A percentile compares a stretch with the other conserved stretches of the same genome.
These are phyloP conservation scores for Saturnia pavonia DNA, from an alignment of 2,888 invertebrate genomes.

Conservation along the genomic window DNA sequence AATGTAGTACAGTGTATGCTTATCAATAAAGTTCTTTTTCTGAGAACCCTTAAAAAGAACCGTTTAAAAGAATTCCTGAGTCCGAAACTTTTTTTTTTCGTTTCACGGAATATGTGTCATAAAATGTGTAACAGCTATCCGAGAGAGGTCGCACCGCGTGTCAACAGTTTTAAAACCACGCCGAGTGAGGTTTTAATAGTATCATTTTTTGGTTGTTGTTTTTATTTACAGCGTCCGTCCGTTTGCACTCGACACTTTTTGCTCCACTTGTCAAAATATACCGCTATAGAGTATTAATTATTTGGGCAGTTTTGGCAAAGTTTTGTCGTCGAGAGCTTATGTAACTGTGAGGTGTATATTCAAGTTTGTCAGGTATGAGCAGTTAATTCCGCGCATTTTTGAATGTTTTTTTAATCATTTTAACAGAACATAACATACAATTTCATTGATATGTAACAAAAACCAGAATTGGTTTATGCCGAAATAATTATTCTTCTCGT, in stretches of 20 bases:
- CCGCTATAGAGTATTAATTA: slow-evolving; percentile 7
- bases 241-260: slow-evolving; percentile 13
- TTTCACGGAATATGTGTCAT: slow-evolving; percentile 1
- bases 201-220: not conserved
- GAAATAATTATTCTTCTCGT: too few relatives aligned
- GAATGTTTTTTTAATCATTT: too few relatives aligned
- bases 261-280: slow-evolving; percentile 3
- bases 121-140: slow-evolving; percentile 2
- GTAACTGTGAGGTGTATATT: not conserved
- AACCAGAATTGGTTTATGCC: too few relatives aligned
- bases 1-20: too few relatives aligned
- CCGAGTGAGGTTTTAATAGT: slow-evolving; percentile 10
- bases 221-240: slow-evolving; percentile 10
- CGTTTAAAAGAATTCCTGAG: not conserved
- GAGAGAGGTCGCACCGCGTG: not conserved
- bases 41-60: not conserved
- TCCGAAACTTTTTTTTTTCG: not conserved
- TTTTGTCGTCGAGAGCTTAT: not conserved
- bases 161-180: not conserved
- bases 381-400: not conserved
- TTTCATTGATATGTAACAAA: too few relatives aligned
- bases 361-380: not conserved
- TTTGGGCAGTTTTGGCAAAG: not conserved
- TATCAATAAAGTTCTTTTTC: too few relatives aligned
- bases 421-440: too few relatives aligned